Percentiles rank a stretch among this genome's conserved stretches.
These are phyloP conservation scores for Petromus typicus DNA, from an alignment of 2,113 vertebrate genomes.

Conservation along the genomic window DNA sequence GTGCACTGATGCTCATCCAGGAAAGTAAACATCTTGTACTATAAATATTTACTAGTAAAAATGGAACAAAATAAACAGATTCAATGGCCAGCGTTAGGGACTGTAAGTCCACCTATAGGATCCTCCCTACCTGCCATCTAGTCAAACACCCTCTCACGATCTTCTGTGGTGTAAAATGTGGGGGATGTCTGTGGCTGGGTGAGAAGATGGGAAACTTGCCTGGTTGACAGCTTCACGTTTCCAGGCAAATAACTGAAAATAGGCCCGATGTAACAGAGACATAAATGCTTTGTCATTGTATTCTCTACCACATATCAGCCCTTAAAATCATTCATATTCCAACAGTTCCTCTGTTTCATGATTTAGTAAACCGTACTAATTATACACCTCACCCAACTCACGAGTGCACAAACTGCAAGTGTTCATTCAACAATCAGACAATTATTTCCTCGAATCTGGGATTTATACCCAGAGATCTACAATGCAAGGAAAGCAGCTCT, in stretches of 20 bases:
- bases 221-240: background rate
- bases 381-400: slow-evolving; percentile 68
- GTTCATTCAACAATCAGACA: slow-evolving; percentile 64
- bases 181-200: background rate
- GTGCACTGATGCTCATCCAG: background rate
- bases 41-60: background rate
- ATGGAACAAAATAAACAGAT: background rate
- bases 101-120: background rate
- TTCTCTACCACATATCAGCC: slow-evolving; percentile 6
- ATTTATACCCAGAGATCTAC: slow-evolving; percentile 56
- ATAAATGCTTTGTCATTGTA: slow-evolving; percentile 30
- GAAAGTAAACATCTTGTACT: background rate
- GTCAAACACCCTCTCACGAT: background rate
- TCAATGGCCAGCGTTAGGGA: background rate
- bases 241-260: background rate
- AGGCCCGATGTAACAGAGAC: background rate
- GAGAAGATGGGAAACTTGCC: background rate
- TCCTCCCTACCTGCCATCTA: background rate
- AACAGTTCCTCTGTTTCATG: slow-evolving; percentile 43
- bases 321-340: slow-evolving; percentile 60
- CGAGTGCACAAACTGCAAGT: slow-evolving; percentile 55
- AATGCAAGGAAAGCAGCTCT: slow-evolving; percentile 60
- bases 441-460: slow-evolving; percentile 59
- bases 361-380: slow-evolving; percentile 71
- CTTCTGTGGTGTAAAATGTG: background rate